Evolutionary conservation across 2,888 invertebrate species (phyloP), one percentile per base, ranked within the genome.

Genomic region (Dione juno): DNA sequence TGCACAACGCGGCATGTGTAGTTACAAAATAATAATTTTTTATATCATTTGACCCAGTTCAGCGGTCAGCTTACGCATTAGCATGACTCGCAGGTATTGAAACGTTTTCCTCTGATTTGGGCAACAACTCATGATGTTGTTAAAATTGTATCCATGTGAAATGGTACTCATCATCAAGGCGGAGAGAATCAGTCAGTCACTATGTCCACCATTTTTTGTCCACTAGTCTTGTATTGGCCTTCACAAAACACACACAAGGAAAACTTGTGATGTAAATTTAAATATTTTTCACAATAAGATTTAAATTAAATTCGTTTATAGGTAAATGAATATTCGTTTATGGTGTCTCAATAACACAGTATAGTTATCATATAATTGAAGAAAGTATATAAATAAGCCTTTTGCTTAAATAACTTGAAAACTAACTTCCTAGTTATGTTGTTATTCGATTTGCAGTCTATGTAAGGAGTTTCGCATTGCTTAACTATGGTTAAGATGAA

Each of bases 1-100:
- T 64, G 19, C n/a, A 40, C 40, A 57, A 53, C 19, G 6, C 19
- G 37, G 19, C 35, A 19, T 69, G 58, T 58, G 57, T 50, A 16
- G 54, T 69, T 69, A 69, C 68, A 35, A 69, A 57, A 69, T 43
- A 43, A 67, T 67, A 53, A 45, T 65, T 41, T 45, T 35, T 45
- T 64, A 45, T 64, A 63, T 53, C 19, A 64, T 54, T 54, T 69
- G 69, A 69, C 65, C 65, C 45, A 65, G 65, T 45, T 65, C 28
- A 57, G 28, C 58, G 59, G 53, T 61, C 59, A 69, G 45, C 14
- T 57, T 58, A 69, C 57, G 48, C 58, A 58, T 54, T 11, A 69
- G 28, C 40, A 40, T 69, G 69, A 69, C 64, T 69, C 41, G 69
- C 48, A 54, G 35, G n/a, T 50, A 16, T 50, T 11, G 16, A 43